Evolutionary conservation across 2,113 vertebrate genomes (phyloP).

Genomic region (Microtus richardsoni): DNA sequence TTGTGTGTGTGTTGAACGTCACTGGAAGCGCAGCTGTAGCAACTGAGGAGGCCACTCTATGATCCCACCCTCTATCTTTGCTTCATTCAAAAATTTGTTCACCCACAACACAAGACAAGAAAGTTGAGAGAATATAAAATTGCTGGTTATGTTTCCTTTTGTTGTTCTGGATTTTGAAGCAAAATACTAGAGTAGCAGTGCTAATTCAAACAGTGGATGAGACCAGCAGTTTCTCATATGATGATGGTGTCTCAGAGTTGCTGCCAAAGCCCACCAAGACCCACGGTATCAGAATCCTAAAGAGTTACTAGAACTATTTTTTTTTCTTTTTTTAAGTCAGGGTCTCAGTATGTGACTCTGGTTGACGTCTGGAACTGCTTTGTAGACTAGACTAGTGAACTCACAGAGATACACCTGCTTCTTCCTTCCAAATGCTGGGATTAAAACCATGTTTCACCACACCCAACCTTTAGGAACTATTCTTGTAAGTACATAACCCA

Average conservation of each 20-base stretch:
- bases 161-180: background rate
- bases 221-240: background rate
- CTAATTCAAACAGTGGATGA: background rate
- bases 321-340: background rate
- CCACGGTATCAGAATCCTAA: background rate
- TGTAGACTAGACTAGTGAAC: background rate
- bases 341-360: background rate
- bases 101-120: background rate
- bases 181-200: background rate
- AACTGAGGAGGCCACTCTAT: background rate
- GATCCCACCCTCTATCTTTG: background rate
- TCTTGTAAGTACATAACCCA: conserved; percentile 56
- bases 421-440: background rate
- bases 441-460: background rate
- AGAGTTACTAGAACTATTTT: background rate
- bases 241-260: background rate
- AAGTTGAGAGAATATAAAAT: background rate
- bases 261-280: background rate
- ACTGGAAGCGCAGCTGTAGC: background rate
- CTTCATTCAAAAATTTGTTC: background rate
- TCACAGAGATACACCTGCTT: background rate
- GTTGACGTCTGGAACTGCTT: background rate
- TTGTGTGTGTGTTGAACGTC: background rate
- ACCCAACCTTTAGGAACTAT: conserved; percentile 43
- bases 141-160: background rate